Evolutionary conservation across 23 tunicate genomes (phyloP), one percentile per base, ranked within the genome.

Genomic region (Styela clava): DNA sequence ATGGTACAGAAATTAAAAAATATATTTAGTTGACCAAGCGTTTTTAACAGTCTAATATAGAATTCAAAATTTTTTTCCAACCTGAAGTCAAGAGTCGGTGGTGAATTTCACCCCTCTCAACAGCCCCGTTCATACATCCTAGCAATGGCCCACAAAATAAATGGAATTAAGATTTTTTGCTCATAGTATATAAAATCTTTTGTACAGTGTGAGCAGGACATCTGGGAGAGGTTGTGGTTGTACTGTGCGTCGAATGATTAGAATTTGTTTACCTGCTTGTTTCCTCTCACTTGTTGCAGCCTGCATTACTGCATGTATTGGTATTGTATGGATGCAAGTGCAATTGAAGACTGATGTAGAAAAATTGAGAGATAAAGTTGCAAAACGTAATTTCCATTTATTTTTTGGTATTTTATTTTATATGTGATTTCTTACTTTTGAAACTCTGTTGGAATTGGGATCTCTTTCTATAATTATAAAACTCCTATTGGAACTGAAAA

Each of bases 321-420:
- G 94, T 28, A 83, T 89, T 34, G 94, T 89, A 2, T 89, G 94
- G 94, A 77, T 89, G 87, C 88, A 89, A 73, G 78, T 89, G 34
- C 94, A 84, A 33, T 56, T 89, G 1, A 89, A 89, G 74, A 27
- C 82, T 18, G 94, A 89, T 31, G 79, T 89, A 16, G 88, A 84
- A 20, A 28, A 52, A n/a, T 56, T 89, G 28, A 89, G 84, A 79
- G 85, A 79, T 22, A 61, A 84, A 64, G 25, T 89, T 32, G 21
- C 26, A 21, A 82, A 82, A 82, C 64, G 56, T 44, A 44, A 44
- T 7, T 44, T 44, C n/a, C n/a, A 61, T 61, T 22, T 0, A 61
- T 61, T 22, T 22, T 61, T 61, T 21, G 21, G n/a, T 61, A 23
- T 21, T 61, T 23, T 21, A 61, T 21, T 61, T 22, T 61, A 21